These are phyloP conservation scores for Formicarius rufipectus DNA, from an alignment of 2,113 vertebrate species.

Conservation along the genomic window DNA sequence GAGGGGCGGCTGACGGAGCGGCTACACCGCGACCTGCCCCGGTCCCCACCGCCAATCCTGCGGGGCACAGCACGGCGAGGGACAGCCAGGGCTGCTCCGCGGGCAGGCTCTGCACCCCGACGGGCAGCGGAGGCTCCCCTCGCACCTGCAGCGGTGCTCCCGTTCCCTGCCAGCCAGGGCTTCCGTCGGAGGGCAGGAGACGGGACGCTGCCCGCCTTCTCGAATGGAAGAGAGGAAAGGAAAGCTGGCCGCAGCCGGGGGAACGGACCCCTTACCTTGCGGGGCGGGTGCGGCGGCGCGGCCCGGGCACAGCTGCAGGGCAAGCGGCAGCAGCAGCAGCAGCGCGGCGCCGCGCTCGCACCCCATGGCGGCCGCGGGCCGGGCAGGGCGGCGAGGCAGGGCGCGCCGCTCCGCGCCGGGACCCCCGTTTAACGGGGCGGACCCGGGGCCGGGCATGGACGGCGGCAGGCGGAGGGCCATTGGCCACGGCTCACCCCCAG, in stretches of 20 bases:
- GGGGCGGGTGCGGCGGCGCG: conserved; percentile 71
- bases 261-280: conserved; percentile 78
- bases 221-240: too few relatives aligned
- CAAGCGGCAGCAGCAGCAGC: conserved; percentile 71
- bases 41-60: accelerated
- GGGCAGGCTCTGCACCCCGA: too few relatives aligned
- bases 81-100: too few relatives aligned
- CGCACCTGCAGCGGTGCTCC: neutral
- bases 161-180: neutral
- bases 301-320: conserved; percentile 74
- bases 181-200: neutral
- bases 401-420: too few relatives aligned
- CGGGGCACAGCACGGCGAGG: accelerated
- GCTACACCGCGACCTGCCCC: neutral
- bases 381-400: too few relatives aligned
- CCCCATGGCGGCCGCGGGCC: neutral
- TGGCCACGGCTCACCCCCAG: too few relatives aligned
- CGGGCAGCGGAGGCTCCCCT: too few relatives aligned
- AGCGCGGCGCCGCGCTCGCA: neutral
- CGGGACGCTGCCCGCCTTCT: neutral
- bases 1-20: neutral
- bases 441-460: too few relatives aligned
- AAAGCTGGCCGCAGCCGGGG: accelerated
- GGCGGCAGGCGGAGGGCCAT: too few relatives aligned
- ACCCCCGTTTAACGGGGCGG: too few relatives aligned